phyloP scores from a whole-genome alignment of 2,797 vertebrate species.

The Anguilla megastoma region DNA sequence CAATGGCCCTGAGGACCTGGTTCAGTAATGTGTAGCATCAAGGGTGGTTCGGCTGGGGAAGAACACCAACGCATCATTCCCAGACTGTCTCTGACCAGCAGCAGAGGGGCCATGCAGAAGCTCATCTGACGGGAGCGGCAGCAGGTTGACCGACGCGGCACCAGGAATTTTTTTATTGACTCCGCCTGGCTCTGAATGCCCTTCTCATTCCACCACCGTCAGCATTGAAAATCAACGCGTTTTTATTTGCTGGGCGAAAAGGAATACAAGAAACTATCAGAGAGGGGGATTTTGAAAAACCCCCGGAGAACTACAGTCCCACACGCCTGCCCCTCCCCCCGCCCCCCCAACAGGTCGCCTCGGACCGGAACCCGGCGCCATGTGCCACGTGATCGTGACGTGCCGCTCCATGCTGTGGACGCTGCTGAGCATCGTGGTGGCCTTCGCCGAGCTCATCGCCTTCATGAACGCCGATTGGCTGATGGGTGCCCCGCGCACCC shows the following conservation, averaged over 20 bases:
- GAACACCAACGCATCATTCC: neutral
- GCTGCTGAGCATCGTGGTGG: constrained; percentile 92
- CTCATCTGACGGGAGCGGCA: neutral
- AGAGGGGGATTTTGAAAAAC: neutral
- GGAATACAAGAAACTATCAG: neutral
- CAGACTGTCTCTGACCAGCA: neutral
- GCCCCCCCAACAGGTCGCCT: neutral
- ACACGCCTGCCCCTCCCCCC: neutral
- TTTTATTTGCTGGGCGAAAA: neutral
- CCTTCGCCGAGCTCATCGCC: constrained; percentile 92
- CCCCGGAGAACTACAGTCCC: neutral
- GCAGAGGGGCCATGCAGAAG: neutral
- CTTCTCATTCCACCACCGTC: neutral
- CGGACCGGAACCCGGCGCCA: constrained; percentile 63
- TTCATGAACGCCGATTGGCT: constrained; percentile 98
- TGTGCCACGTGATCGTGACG: constrained; percentile 99
- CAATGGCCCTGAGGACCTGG: constrained; percentile 61
- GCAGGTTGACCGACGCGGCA: neutral
- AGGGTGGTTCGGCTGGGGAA: neutral
- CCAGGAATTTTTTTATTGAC: neutral
- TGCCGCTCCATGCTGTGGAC: constrained; percentile 99
- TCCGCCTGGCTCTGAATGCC: neutral
- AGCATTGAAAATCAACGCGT: neutral
- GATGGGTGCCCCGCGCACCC: constrained; percentile 78
- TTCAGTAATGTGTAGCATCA: constrained; percentile 66